These are phyloP conservation scores for Musca domestica DNA, from an alignment of 1,140 invertebrate genomes.

Conservation along the genomic window DNA sequence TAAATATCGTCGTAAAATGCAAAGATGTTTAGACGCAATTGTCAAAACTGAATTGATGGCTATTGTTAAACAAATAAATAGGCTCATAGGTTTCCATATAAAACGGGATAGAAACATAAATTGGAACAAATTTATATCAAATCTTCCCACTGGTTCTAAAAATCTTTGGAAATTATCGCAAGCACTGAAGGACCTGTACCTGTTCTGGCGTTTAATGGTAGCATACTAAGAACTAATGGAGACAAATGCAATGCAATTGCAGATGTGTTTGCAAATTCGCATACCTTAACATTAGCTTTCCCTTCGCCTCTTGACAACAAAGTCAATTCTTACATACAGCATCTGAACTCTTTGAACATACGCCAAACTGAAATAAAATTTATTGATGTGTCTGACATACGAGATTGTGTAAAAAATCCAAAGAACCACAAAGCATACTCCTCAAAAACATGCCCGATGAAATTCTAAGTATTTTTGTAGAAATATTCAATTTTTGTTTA, in stretches of 20 bases:
- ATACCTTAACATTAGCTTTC: neutral
- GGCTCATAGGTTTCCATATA: neutral
- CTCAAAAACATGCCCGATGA: neutral
- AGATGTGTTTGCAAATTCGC: neutral
- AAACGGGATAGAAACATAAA: too few species aligned
- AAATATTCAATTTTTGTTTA: slow-evolving; percentile 1
- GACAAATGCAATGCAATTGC: neutral
- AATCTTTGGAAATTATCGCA: neutral
- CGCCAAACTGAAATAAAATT: neutral
- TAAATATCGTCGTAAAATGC: neutral
- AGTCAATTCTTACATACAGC: neutral
- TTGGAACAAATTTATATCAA: too few species aligned
- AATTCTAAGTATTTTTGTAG: neutral
- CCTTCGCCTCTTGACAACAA: neutral
- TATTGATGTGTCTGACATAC: neutral
- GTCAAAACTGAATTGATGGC: too few species aligned
- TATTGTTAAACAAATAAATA: neutral
- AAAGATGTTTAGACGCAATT: neutral
- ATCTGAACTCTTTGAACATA: too few species aligned
- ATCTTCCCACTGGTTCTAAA: neutral
- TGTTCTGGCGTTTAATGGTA: neutral
- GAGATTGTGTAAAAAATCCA: neutral
- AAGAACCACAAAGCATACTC: neutral
- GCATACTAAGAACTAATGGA: neutral
- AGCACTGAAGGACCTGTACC: neutral